Conservation (phyloP, 2,797 vertebrate genomes). For the Xenentodon cancila region DNA sequence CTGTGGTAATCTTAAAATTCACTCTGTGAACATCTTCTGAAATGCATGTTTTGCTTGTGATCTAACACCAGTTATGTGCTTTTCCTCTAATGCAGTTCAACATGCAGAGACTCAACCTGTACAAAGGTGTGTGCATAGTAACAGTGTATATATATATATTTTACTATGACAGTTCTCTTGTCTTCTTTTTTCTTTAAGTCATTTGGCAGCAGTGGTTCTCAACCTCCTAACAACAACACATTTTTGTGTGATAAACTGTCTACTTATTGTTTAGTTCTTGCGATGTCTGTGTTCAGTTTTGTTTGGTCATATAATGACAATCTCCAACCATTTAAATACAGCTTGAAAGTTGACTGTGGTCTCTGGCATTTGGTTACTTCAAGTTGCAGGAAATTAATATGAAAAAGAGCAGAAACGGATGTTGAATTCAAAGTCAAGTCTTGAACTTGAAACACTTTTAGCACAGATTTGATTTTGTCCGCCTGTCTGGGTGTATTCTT, state of each 20-base stretch:
- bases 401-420: not conserved
- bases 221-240: not conserved
- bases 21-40: too few species aligned
- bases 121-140: constrained; percentile 83
- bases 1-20: not conserved
- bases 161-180: too few species aligned
- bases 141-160: not conserved
- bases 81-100: constrained; percentile 77
- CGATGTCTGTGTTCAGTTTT: not conserved
- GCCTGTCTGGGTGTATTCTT: not conserved
- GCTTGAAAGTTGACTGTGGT: too few species aligned
- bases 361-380: too few species aligned
- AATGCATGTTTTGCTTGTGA: not conserved
- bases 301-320: too few species aligned
- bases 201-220: too few species aligned
- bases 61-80: constrained; percentile 27
- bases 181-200: not conserved
- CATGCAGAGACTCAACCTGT: constrained; percentile 78
- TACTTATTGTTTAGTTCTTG: not conserved
- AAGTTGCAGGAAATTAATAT: not conserved
- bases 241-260: too few species aligned
- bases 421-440: constrained; percentile 12
- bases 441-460: not conserved
- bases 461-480: constrained; percentile 17
- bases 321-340: too few species aligned